Evolutionary conservation across 2,888 invertebrate species (phyloP).

Genomic region (Tribolium freemani): DNA sequence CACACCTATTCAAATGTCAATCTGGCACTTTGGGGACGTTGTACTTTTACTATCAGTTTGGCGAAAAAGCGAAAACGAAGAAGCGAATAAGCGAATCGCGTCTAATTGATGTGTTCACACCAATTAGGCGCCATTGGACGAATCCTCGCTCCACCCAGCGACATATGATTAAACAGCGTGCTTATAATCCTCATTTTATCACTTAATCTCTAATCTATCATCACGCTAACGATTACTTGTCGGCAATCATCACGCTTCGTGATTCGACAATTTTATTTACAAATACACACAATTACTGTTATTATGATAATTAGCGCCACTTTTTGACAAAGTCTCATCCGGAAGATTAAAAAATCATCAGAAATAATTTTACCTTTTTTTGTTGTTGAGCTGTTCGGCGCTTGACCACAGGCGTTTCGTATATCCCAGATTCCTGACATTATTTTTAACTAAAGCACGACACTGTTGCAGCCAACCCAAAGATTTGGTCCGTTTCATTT

Average conservation of each 20-base stretch:
- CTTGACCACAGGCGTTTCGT: constrained; percentile 45
- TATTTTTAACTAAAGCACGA: constrained; percentile 44
- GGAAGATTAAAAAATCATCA: constrained; percentile 5
- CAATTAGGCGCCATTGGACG: constrained; percentile 3
- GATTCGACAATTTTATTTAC: constrained; percentile 49
- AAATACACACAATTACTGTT: constrained; percentile 39
- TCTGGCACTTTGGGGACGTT: constrained; percentile 29
- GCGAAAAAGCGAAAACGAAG: neutral
- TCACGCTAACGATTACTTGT: constrained; percentile 44
- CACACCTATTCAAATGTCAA: constrained; percentile 48
- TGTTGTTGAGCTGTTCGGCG: constrained; percentile 47
- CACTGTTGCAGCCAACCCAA: constrained; percentile 48
- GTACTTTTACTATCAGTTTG: constrained; percentile 24
- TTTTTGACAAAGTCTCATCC: constrained; percentile 15
- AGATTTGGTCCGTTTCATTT: constrained; percentile 50
- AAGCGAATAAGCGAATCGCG: neutral
- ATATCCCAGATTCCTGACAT: constrained; percentile 28
- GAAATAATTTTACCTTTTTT: constrained; percentile 47
- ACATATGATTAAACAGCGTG: constrained; percentile 21
- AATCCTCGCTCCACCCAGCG: constrained; percentile 11
- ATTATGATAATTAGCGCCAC: constrained; percentile 37
- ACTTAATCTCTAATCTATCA: constrained; percentile 44
- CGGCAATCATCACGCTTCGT: constrained; percentile 45
- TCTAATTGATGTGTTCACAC: neutral
- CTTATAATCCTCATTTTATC: constrained; percentile 42